A percentile compares a stretch with the other conserved stretches of the same genome.
Conservation (phyloP, 1,140 invertebrate species). For the Gryllus bimaculatus region DNA sequence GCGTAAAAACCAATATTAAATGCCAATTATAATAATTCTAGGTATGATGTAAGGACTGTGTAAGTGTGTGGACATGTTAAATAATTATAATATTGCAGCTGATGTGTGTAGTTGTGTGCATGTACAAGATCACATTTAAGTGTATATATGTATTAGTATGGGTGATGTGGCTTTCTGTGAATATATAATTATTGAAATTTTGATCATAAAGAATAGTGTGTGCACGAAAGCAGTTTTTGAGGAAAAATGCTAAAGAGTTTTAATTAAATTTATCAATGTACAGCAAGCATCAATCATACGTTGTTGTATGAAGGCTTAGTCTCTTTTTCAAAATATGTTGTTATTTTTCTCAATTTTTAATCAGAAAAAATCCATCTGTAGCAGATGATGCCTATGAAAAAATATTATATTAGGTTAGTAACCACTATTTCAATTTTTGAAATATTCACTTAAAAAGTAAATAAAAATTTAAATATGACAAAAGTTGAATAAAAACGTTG, state of each 20-base stretch:
- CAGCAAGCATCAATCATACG: conserved; percentile 4
- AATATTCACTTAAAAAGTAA: conserved; percentile 13
- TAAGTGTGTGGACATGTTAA: neutral
- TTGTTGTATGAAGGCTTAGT: conserved; percentile 12
- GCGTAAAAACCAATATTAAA: neutral
- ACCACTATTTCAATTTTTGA: conserved; percentile 20
- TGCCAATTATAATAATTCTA: conserved; percentile 2
- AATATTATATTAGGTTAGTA: conserved; percentile 12
- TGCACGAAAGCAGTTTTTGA: neutral
- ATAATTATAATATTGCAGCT: neutral
- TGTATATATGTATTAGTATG: neutral
- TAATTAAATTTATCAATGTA: conserved; percentile 1
- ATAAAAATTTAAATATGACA: conserved; percentile 3
- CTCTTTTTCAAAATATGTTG: conserved; percentile 11
- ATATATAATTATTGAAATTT: no score
- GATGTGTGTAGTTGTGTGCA: neutral
- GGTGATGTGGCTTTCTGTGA: neutral
- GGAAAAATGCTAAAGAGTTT: neutral
- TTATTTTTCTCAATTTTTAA: conserved; percentile 17
- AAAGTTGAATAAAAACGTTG: conserved; percentile 17
- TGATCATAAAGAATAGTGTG: neutral
- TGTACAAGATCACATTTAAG: neutral
- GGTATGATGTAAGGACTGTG: neutral
- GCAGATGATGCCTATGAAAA: conserved; percentile 22
- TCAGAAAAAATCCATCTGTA: conserved; percentile 21